phyloP scores from a whole-genome alignment of 2,113 vertebrate genomes.

The Scolopax mira region DNA sequence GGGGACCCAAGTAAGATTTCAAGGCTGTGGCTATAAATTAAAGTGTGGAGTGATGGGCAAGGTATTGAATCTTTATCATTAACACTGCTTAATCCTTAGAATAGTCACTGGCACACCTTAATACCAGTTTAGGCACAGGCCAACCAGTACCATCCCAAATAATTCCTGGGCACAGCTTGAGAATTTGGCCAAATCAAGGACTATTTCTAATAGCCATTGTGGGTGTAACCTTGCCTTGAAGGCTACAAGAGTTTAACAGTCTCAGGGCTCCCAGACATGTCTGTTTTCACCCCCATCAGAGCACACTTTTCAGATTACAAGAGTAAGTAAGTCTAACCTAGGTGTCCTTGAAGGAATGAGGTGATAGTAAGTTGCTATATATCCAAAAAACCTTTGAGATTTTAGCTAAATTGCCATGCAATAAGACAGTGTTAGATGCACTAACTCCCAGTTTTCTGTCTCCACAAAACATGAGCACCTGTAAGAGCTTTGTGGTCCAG shows the following conservation, averaged over 20 bases:
- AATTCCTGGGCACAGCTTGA: neutral
- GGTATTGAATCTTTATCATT: neutral
- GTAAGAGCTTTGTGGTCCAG: neutral
- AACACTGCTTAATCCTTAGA: neutral
- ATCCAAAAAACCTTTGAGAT: neutral
- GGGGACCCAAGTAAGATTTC: neutral
- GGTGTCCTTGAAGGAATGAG: neutral
- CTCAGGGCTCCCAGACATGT: neutral
- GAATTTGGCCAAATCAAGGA: neutral
- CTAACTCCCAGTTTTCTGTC: neutral
- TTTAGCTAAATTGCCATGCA: neutral
- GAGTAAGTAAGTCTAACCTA: neutral
- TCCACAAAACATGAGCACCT: neutral
- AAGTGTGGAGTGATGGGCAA: neutral
- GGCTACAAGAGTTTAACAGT: neutral
- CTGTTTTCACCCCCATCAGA: neutral
- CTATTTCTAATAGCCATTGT: neutral
- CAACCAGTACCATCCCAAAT: neutral
- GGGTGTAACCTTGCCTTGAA: neutral
- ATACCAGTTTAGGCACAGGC: neutral
- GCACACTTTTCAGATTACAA: neutral
- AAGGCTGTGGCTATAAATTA: neutral
- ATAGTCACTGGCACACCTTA: neutral
- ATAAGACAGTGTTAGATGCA: neutral
- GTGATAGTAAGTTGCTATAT: neutral